phyloP scores from a whole-genome alignment of 2,888 invertebrate species.

The Neoaliturus tenellus region DNA sequence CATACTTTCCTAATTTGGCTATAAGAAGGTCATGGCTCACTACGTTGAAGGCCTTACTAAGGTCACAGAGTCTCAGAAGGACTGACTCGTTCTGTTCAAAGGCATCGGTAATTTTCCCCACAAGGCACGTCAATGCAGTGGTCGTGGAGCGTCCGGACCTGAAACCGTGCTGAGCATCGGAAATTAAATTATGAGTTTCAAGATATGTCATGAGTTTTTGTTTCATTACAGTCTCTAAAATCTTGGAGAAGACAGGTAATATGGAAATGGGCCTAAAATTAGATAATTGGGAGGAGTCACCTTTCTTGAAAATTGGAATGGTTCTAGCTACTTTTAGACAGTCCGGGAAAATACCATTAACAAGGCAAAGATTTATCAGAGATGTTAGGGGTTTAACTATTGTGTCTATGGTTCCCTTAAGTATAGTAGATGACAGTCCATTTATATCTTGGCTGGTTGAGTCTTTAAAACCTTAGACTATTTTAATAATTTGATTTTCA shows the following conservation, averaged over 20 bases:
- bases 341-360: neutral
- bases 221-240: conserved; percentile 28
- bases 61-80: conserved; percentile 4
- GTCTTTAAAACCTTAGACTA: no score
- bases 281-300: neutral
- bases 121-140: neutral
- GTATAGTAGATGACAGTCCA: no score
- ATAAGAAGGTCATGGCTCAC: neutral
- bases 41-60: conserved; percentile 31
- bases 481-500: neutral
- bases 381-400: no score
- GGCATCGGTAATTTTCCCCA: neutral
- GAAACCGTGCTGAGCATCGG: conserved; percentile 11
- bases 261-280: conserved; percentile 32
- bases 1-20: no score
- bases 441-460: no score
- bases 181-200: neutral
- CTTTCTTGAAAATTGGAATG: neutral
- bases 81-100: conserved; percentile 20
- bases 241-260: neutral
- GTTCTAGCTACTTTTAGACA: neutral
- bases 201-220: neutral
- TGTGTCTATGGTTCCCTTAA: no score
- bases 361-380: neutral
- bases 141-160: conserved; percentile 14